Base-by-base conservation (phyloP, 2,888 invertebrate species). In the Dione juno region DNA sequence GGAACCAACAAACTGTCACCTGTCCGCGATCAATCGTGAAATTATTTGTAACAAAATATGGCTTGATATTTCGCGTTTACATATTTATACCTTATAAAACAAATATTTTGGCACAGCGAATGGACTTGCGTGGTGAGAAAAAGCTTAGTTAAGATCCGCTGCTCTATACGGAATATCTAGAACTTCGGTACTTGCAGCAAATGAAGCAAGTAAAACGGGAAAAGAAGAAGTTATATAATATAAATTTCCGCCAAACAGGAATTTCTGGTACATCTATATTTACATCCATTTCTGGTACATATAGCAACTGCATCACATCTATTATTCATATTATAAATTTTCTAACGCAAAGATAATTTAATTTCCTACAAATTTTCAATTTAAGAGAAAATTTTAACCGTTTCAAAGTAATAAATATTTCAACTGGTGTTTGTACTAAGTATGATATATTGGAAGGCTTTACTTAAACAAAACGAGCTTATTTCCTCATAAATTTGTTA, bases 11-110 rank as follows among this genome's bases (percentile, higher is more conserved):
- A 52, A 59, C 35, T 61, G 58, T 41, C n/a, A 59, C 21, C 53
- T 61, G 68, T 35, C 54, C 14, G 68, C 68, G 61, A 45, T 61
- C 59, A 61, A 8, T 61, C 63, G 63, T 63, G 53, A 64, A 69
- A 69, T 53, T 21, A 64, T 41, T 54, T 21, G 19, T 19, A 52
- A 35, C 14, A 50, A 50, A 19, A 50, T 35, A 50, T 64, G 16
- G 16, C 19, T 50, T 37, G 3, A 48, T 37, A 16, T 54, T 54
- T 16, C 54, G 14, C 16, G 16, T 14, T 35, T 54, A 53, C n/a
- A n/a, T n/a, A n/a, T n/a, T n/a, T n/a, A n/a, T n/a, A n/a, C n/a
- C n/a, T n/a, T n/a, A n/a, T n/a, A n/a, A n/a, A n/a, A n/a, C n/a
- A n/a, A n/a, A n/a, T n/a, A n/a, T n/a, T n/a, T n/a, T n/a, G n/a